phyloP scores from a whole-genome alignment of 1,140 invertebrate species.

The Pararge aegeria region DNA sequence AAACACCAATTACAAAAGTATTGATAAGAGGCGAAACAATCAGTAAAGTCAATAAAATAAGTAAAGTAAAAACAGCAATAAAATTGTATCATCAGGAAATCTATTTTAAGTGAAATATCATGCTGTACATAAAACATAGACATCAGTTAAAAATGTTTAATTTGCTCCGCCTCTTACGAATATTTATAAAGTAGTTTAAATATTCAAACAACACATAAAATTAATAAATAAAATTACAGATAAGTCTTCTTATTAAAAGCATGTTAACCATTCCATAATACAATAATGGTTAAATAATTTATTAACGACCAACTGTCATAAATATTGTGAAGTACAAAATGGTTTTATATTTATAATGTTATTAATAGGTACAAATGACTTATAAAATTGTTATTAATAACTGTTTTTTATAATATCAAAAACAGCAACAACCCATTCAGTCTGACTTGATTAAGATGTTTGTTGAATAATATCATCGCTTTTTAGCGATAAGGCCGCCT shows the following conservation, averaged over 20 bases:
- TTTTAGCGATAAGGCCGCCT: too few relatives aligned
- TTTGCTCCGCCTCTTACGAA: slow-evolving; percentile 22
- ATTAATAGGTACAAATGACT: slow-evolving; percentile 52
- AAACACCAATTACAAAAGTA: too few relatives aligned
- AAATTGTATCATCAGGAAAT: too few relatives aligned
- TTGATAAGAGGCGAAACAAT: too few relatives aligned
- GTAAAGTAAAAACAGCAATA: too few relatives aligned
- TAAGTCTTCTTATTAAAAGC: slow-evolving; percentile 29
- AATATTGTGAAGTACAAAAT: slow-evolving; percentile 30
- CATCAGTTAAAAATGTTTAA: too few relatives aligned
- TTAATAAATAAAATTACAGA: slow-evolving; percentile 35
- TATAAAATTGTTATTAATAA: slow-evolving; percentile 32
- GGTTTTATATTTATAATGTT: slow-evolving; percentile 34
- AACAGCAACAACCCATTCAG: neutral
- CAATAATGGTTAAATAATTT: slow-evolving; percentile 22
- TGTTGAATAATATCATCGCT: too few relatives aligned
- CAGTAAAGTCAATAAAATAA: neutral
- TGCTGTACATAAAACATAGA: too few relatives aligned
- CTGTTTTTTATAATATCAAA: neutral
- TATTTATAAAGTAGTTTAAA: slow-evolving; percentile 9
- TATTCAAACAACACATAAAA: slow-evolving; percentile 32
- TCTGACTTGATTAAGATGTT: too few relatives aligned
- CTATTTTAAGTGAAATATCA: too few relatives aligned
- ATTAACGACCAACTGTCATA: slow-evolving; percentile 8
- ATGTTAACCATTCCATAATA: slow-evolving; percentile 2